A percentile compares a stretch with the other conserved stretches of the same genome.
phyloP scores from a whole-genome alignment of 2,888 invertebrate genomes.

The Diloba caeruleocephala region DNA sequence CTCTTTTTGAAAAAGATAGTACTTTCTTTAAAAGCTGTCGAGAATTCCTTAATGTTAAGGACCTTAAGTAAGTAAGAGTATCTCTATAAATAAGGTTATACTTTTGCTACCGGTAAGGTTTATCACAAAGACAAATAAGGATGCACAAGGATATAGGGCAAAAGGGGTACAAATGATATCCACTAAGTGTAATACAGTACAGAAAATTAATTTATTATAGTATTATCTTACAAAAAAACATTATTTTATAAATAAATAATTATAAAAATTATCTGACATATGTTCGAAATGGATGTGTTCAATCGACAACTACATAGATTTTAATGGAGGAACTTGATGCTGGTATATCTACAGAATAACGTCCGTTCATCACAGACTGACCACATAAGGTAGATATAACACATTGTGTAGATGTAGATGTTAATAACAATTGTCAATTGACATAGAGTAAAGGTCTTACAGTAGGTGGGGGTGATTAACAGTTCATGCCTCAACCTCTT shows the following conservation, averaged over 20 bases:
- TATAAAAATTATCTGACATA: slow-evolving; percentile 75
- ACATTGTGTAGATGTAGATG: slow-evolving; percentile 75
- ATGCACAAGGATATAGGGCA: slow-evolving; percentile 26
- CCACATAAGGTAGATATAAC: slow-evolving; percentile 66
- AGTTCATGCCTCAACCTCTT: slow-evolving; percentile 94
- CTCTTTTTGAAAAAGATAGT: too few species aligned
- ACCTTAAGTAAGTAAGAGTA: not conserved
- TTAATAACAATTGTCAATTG: slow-evolving; percentile 75
- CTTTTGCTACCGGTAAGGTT: slow-evolving; percentile 6
- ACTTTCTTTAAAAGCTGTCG: too few species aligned
- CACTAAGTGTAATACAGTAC: slow-evolving; percentile 77
- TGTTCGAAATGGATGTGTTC: slow-evolving; percentile 73
- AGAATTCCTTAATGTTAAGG: too few species aligned
- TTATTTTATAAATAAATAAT: slow-evolving; percentile 84
- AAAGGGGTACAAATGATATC: slow-evolving; percentile 66
- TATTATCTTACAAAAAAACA: slow-evolving; percentile 84
- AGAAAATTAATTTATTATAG: slow-evolving; percentile 86
- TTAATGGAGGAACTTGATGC: slow-evolving; percentile 64
- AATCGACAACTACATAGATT: slow-evolving; percentile 70
- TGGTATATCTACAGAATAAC: slow-evolving; percentile 52
- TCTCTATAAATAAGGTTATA: slow-evolving; percentile 9
- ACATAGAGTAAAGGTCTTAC: slow-evolving; percentile 76
- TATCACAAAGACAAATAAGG: slow-evolving; percentile 23
- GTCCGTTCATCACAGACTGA: slow-evolving; percentile 39
- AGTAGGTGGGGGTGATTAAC: slow-evolving; percentile 73